Conservation (phyloP, 2,113 vertebrate genomes). For the Electrona antarctica region DNA sequence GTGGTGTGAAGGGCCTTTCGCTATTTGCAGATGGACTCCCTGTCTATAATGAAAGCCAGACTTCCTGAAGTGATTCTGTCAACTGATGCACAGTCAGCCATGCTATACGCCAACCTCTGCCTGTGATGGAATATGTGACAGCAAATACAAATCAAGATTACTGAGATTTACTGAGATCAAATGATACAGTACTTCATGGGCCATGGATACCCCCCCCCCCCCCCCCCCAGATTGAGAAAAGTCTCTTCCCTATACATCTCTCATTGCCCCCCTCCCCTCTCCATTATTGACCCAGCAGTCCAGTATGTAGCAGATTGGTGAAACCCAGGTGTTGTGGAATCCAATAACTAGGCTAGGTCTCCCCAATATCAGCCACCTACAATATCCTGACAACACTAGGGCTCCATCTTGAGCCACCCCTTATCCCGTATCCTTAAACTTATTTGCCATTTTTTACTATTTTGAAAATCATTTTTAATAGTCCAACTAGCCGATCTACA, state of each 20-base stretch:
- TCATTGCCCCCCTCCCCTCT: background rate
- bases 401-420: too few relatives aligned
- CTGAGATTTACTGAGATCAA: slow-evolving; percentile 42
- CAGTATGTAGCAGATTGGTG: slow-evolving; percentile 5
- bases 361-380: too few relatives aligned
- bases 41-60: slow-evolving; percentile 53
- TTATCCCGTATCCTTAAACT: too few relatives aligned
- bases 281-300: background rate
- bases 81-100: slow-evolving; percentile 21
- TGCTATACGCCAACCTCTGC: slow-evolving; percentile 32
- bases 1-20: slow-evolving; percentile 12
- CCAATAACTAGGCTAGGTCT: slow-evolving; percentile 1
- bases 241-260: background rate
- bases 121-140: slow-evolving; percentile 26
- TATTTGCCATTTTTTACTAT: too few relatives aligned
- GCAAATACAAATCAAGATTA: slow-evolving; percentile 28
- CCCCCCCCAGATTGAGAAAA: too few relatives aligned
- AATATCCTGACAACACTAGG: too few relatives aligned
- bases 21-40: slow-evolving; percentile 51
- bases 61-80: slow-evolving; percentile 49
- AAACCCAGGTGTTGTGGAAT: background rate
- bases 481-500: too few relatives aligned
- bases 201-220: too few relatives aligned
- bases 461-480: too few relatives aligned
- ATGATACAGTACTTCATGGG: slow-evolving; percentile 29